These are phyloP conservation scores for Dolichotis patagonum DNA, from an alignment of 2,113 vertebrate genomes.

Conservation along the genomic window DNA sequence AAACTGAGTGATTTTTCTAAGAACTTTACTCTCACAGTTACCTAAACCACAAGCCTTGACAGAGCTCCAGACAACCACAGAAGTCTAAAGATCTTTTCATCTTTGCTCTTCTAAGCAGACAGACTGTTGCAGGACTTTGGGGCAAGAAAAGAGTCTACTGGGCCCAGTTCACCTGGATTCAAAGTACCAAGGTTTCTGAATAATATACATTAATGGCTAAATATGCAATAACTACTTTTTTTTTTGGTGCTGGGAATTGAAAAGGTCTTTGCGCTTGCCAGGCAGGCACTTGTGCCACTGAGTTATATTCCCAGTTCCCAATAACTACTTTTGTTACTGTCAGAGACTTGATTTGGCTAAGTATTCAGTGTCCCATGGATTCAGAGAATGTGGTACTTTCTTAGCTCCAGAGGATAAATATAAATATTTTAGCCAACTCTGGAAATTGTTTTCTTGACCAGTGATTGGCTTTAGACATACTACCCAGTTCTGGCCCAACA, in stretches of 20 bases:
- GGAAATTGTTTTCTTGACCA: conserved; percentile 7
- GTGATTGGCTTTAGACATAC: background rate
- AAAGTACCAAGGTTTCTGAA: background rate
- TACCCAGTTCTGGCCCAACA: background rate
- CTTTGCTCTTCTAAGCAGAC: conserved; percentile 31
- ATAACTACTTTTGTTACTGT: background rate
- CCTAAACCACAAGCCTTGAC: background rate
- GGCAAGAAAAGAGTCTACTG: background rate
- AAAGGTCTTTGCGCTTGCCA: too few species aligned
- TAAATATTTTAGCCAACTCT: conserved; percentile 23
- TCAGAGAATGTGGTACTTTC: background rate
- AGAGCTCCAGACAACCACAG: background rate
- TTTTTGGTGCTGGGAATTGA: too few species aligned
- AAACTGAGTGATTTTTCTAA: conserved; percentile 49
- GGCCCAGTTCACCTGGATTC: background rate
- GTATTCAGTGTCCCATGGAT: background rate
- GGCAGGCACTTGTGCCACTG: too few species aligned
- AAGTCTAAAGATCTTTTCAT: background rate
- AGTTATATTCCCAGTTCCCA: background rate
- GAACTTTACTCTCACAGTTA: background rate
- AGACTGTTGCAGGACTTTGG: background rate
- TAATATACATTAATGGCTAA: background rate
- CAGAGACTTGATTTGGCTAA: background rate
- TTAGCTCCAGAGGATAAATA: background rate
- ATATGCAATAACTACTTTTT: background rate